phyloP scores from a whole-genome alignment of 2,797 vertebrate species.

The Malacoraja senta region DNA sequence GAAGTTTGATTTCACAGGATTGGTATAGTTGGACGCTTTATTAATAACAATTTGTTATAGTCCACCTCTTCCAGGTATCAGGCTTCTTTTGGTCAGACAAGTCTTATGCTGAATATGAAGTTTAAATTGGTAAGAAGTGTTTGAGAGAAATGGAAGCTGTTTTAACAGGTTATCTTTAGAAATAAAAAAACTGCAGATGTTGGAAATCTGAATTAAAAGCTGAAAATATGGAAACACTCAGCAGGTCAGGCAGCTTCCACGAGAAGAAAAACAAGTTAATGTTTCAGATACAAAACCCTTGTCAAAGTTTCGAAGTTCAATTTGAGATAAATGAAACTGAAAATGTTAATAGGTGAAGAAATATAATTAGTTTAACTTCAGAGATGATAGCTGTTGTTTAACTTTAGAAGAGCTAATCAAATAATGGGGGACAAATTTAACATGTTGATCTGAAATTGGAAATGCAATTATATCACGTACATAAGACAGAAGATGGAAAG shows the following conservation, averaged over 20 bases:
- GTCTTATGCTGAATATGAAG: too few species aligned
- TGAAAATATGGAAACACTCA: too few species aligned
- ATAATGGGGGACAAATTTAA: background rate
- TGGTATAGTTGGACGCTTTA: background rate
- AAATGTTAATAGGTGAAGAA: background rate
- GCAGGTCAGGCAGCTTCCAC: too few species aligned
- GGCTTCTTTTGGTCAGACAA: background rate
- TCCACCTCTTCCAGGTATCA: background rate
- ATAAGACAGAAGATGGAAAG: background rate
- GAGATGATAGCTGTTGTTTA: background rate
- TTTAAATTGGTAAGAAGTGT: background rate
- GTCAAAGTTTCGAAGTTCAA: background rate
- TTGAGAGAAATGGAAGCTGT: background rate
- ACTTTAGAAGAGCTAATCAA: background rate
- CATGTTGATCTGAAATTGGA: background rate
- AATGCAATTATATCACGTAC: background rate
- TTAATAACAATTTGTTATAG: background rate
- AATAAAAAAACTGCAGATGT: too few species aligned
- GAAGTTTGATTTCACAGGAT: background rate
- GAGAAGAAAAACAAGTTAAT: too few species aligned
- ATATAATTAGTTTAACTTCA: background rate
- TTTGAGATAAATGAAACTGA: background rate
- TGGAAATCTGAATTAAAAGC: too few species aligned
- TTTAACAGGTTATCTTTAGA: background rate
- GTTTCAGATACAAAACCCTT: too few species aligned